Conservation (phyloP, 2,113 vertebrate genomes). For the Crocuta crocuta region DNA sequence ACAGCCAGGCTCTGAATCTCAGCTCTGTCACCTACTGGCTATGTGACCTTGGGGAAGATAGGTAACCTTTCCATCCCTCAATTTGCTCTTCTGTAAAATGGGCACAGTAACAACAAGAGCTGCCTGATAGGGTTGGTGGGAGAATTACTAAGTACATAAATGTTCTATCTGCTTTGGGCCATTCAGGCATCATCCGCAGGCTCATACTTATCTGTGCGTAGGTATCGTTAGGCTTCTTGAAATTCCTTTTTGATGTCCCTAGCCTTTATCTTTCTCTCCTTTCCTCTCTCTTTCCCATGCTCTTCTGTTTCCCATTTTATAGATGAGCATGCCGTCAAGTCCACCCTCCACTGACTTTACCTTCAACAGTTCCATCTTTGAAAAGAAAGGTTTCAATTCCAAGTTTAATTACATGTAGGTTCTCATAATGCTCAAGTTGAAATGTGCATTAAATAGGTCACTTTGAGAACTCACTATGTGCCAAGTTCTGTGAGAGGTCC, state of each 20-base stretch:
- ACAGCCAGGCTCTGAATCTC: neutral
- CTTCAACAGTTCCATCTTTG: neutral
- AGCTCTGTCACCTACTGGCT: neutral
- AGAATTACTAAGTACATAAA: neutral
- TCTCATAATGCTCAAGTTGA: neutral
- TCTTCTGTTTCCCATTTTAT: neutral
- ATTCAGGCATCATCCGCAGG: neutral
- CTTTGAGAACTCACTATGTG: neutral
- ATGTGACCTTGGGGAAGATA: neutral
- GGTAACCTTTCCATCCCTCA: neutral
- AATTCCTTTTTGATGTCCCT: neutral
- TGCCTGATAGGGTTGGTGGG: neutral
- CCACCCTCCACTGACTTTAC: neutral
- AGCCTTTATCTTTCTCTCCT: slow-evolving; percentile 1
- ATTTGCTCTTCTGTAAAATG: neutral
- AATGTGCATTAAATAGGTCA: neutral
- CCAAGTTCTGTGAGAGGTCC: neutral
- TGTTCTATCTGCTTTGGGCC: neutral
- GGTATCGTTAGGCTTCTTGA: slow-evolving; percentile 2
- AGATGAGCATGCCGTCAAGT: neutral
- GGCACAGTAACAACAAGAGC: neutral
- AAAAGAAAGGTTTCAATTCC: neutral
- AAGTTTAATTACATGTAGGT: neutral
- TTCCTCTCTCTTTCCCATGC: neutral
- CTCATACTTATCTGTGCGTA: too few relatives aligned